Evolutionary conservation across 92 coral and sea anemone genomes (phyloP).

Genomic region (Umimayanthus kanabou): DNA sequence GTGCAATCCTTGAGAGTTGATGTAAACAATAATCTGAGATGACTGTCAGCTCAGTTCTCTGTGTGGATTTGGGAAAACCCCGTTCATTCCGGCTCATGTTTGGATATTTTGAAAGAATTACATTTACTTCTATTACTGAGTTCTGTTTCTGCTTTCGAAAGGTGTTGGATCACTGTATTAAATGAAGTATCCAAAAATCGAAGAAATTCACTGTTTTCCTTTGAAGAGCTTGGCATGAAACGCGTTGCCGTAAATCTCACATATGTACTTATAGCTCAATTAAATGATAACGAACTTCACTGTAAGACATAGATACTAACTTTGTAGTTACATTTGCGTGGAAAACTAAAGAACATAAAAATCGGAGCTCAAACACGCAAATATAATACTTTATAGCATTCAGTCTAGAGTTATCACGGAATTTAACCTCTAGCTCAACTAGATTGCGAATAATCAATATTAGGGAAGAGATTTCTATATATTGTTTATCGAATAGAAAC

Average conservation of each 20-base stretch:
- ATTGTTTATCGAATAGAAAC: neutral
- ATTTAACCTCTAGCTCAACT: neutral
- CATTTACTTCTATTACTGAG: too few species aligned
- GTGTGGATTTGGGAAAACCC: neutral
- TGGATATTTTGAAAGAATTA: too few species aligned
- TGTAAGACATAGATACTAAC: neutral
- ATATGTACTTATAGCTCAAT: neutral
- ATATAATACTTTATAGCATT: neutral
- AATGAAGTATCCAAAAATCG: neutral
- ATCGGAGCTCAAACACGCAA: neutral
- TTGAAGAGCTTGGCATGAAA: neutral
- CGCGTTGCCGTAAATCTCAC: slow-evolving; percentile 7
- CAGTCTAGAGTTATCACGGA: neutral
- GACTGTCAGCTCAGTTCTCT: neutral
- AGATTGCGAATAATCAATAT: neutral
- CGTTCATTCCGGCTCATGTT: too few species aligned
- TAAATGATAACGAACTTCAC: neutral
- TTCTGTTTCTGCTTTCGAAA: neutral
- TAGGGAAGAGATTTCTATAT: too few species aligned
- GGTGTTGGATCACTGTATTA: neutral
- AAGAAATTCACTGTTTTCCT: neutral
- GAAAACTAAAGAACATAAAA: neutral
- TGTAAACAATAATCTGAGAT: too few species aligned
- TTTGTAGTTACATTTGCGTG: neutral
- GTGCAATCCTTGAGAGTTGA: neutral